A percentile compares a stretch with the other conserved stretches of the same genome.
These are phyloP conservation scores for Zoroaster sp. DNA, from an alignment of 53 echinoderm and acorn worm species.

Conservation along the genomic window DNA sequence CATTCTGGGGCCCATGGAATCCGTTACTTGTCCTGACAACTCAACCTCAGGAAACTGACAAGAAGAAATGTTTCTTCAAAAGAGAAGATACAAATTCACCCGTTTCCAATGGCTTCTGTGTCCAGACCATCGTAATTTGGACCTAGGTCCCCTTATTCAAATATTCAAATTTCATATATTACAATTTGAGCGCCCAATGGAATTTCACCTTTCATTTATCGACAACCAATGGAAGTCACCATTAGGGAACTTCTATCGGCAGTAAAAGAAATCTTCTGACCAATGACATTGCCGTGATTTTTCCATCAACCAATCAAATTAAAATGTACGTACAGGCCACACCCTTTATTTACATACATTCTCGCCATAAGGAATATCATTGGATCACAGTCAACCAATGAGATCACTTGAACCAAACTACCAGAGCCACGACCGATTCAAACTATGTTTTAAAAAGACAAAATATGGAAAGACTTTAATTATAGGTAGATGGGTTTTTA, in stretches of 20 bases:
- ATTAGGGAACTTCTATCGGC: background rate
- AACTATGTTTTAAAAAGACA: background rate
- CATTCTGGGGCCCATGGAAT: background rate
- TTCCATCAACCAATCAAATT: background rate
- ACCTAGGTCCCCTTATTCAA: background rate
- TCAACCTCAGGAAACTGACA: slow-evolving; percentile 31
- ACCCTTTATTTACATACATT: background rate
- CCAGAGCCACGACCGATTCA: background rate
- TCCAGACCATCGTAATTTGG: background rate
- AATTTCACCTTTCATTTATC: background rate
- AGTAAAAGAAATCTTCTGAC: background rate
- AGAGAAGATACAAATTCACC: background rate
- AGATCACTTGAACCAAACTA: background rate
- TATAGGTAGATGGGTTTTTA: background rate
- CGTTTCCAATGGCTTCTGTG: slow-evolving; percentile 20
- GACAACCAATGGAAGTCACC: background rate
- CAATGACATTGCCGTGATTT: background rate
- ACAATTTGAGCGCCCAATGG: background rate
- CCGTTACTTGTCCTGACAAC: slow-evolving; percentile 15
- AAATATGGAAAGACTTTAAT: background rate
- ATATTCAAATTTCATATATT: background rate
- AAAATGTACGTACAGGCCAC: background rate
- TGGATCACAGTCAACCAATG: background rate
- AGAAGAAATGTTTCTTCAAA: background rate
- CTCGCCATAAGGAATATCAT: background rate